phyloP scores from a whole-genome alignment of 2,888 invertebrate species.

The Eupithecia inturbata region DNA sequence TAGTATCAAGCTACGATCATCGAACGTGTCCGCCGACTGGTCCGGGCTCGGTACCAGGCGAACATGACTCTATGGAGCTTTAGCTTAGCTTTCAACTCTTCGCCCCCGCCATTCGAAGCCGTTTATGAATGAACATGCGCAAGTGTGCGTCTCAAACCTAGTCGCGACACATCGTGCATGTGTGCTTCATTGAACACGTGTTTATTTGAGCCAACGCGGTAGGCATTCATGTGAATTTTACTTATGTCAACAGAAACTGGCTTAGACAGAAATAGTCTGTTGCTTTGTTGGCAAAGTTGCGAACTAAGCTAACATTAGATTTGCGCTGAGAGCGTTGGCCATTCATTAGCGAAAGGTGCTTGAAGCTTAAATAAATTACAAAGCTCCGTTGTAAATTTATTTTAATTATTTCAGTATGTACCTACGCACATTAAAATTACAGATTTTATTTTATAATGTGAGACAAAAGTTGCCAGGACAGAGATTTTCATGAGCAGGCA shows the following conservation, averaged over 20 bases:
- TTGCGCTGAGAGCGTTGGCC: slow-evolving; percentile 35
- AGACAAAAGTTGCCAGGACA: background rate
- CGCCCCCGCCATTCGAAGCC: slow-evolving; percentile 67
- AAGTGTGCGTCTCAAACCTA: slow-evolving; percentile 60
- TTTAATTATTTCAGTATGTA: background rate
- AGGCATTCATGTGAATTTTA: slow-evolving; percentile 82
- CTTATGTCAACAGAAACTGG: slow-evolving; percentile 79
- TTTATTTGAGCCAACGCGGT: slow-evolving; percentile 75
- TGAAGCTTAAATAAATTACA: slow-evolving; percentile 19
- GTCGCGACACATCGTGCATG: slow-evolving; percentile 47
- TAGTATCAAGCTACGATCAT: slow-evolving; percentile 54
- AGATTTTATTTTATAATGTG: background rate
- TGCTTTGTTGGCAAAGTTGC: slow-evolving; percentile 76
- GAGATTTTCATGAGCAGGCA: background rate
- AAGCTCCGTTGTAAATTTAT: background rate
- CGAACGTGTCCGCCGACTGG: slow-evolving; percentile 77
- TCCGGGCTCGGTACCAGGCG: slow-evolving; percentile 72
- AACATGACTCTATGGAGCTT: slow-evolving; percentile 57
- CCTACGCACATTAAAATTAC: background rate
- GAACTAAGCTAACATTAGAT: slow-evolving; percentile 47
- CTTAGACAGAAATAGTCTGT: slow-evolving; percentile 75
- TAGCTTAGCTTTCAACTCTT: slow-evolving; percentile 57
- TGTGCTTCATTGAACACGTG: slow-evolving; percentile 72
- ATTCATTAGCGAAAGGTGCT: slow-evolving; percentile 25
- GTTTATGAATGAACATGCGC: slow-evolving; percentile 67